phyloP scores from a whole-genome alignment of 2,888 invertebrate species.

The Phengaris alcon region DNA sequence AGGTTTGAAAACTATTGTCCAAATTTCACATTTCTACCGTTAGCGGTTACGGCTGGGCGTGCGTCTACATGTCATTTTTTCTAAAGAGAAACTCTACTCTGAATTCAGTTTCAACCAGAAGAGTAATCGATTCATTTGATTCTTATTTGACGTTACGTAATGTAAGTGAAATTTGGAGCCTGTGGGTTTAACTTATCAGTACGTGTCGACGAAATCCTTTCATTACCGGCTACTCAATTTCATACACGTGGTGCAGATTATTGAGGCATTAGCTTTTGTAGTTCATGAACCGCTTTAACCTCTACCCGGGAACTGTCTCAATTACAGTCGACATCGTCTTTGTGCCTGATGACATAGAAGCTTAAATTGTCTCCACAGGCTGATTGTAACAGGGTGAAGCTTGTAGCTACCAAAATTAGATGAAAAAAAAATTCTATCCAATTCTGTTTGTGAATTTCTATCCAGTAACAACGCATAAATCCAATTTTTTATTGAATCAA shows the following conservation, averaged over 20 bases:
- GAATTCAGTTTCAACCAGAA: too few species aligned
- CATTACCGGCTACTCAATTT: constrained; percentile 24
- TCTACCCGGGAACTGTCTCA: background rate
- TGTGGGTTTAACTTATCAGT: too few species aligned
- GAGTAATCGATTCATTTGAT: too few species aligned
- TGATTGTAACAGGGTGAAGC: background rate
- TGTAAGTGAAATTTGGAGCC: too few species aligned
- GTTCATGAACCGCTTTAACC: constrained; percentile 20
- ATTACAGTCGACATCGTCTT: constrained; percentile 5
- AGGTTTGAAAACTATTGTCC: too few species aligned
- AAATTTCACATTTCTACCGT: too few species aligned
- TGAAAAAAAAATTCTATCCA: background rate
- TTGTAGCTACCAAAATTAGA: background rate
- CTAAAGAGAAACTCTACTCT: too few species aligned
- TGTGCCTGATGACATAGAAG: background rate
- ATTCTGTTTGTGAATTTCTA: too few species aligned
- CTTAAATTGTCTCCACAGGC: constrained; percentile 2
- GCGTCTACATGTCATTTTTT: too few species aligned
- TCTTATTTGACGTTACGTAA: too few species aligned
- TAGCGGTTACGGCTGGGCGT: too few species aligned
- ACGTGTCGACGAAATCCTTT: background rate
- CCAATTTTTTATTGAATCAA: background rate
- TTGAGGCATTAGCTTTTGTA: constrained; percentile 18
- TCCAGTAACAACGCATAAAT: background rate
- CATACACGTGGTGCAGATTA: constrained; percentile 23